A percentile compares a stretch with the other conserved stretches of the same genome.
Conservation (phyloP, 2,888 invertebrate genomes). For the Nudaria mundana region DNA sequence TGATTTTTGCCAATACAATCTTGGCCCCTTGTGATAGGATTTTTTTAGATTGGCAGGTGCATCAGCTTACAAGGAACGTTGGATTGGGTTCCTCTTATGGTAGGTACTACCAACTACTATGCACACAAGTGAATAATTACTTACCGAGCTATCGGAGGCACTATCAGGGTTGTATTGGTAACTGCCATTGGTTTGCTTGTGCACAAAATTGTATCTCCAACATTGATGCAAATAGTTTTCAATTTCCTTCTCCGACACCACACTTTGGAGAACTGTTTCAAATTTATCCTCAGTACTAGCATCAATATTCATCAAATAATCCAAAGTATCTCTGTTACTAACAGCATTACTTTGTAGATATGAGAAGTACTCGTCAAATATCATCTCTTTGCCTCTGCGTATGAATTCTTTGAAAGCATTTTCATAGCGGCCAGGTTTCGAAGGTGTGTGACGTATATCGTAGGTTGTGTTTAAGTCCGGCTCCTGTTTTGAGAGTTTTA, state of each 20-base stretch:
- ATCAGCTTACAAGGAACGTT: no score
- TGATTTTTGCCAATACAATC: no score
- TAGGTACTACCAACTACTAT: no score
- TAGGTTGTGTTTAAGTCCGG: slow-evolving; percentile 62
- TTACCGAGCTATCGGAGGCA: slow-evolving; percentile 42
- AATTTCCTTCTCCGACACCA: slow-evolving; percentile 60
- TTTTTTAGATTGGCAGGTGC: no score
- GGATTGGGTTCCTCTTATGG: no score
- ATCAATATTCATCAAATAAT: slow-evolving; percentile 57
- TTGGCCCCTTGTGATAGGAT: no score
- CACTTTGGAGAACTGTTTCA: slow-evolving; percentile 53
- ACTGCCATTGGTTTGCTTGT: slow-evolving; percentile 39
- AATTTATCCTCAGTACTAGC: slow-evolving; percentile 70
- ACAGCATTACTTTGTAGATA: slow-evolving; percentile 37
- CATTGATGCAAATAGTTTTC: slow-evolving; percentile 67
- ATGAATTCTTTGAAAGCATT: slow-evolving; percentile 68
- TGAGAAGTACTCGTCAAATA: slow-evolving; percentile 59
- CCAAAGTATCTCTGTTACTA: slow-evolving; percentile 43
- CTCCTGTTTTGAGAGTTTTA: slow-evolving; percentile 48
- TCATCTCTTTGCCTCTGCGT: slow-evolving; percentile 59
- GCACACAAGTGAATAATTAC: no score
- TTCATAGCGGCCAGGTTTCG: slow-evolving; percentile 56
- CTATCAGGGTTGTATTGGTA: slow-evolving; percentile 32
- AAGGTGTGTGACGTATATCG: slow-evolving; percentile 53
- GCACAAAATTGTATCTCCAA: slow-evolving; percentile 64